A percentile compares a stretch with the other conserved stretches of the same genome.
These are phyloP conservation scores for Cladorhizidae sp. DNA, from an alignment of 37 sponge, comb jelly and placozoan species.

Conservation along the genomic window DNA sequence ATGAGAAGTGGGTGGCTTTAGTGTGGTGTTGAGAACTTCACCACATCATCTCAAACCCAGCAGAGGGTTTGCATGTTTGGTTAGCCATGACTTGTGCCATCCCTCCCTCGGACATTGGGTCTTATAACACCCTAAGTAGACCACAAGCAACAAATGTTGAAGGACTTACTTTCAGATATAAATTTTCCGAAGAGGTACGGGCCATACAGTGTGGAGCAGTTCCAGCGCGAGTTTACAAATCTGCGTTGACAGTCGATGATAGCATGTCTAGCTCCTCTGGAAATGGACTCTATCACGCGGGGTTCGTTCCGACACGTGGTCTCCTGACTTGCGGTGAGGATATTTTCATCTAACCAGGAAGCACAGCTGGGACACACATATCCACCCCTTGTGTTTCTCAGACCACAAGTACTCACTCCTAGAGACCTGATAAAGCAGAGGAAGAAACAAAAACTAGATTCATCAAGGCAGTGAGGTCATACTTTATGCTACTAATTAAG, in stretches of 20 bases:
- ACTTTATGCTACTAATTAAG: too few relatives aligned
- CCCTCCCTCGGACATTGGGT: neutral
- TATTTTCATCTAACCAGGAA: neutral
- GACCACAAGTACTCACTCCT: constrained; percentile 5
- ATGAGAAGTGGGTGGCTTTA: too few relatives aligned
- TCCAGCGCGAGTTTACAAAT: constrained; percentile 44
- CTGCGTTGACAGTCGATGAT: constrained; percentile 49
- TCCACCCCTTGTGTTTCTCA: neutral
- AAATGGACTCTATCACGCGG: constrained; percentile 13
- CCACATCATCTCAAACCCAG: too few relatives aligned
- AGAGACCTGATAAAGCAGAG: constrained; percentile 20
- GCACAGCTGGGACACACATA: constrained; percentile 15
- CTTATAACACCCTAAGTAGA: neutral
- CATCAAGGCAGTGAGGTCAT: too few relatives aligned
- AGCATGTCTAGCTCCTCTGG: constrained; percentile 25
- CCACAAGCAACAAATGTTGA: too few relatives aligned
- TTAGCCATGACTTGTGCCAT: neutral
- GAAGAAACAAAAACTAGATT: neutral
- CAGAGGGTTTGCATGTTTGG: too few relatives aligned
- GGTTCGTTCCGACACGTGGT: constrained; percentile 4
- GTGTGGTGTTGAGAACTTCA: too few relatives aligned
- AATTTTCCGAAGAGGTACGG: constrained; percentile 54
- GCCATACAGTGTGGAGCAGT: constrained; percentile 61
- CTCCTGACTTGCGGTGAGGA: neutral
- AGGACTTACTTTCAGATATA: constrained; percentile 35